Percentiles rank a stretch among this genome's conserved stretches.
Evolutionary conservation across 2,797 vertebrate species (phyloP).

Genomic region (Catharus ustulatus): DNA sequence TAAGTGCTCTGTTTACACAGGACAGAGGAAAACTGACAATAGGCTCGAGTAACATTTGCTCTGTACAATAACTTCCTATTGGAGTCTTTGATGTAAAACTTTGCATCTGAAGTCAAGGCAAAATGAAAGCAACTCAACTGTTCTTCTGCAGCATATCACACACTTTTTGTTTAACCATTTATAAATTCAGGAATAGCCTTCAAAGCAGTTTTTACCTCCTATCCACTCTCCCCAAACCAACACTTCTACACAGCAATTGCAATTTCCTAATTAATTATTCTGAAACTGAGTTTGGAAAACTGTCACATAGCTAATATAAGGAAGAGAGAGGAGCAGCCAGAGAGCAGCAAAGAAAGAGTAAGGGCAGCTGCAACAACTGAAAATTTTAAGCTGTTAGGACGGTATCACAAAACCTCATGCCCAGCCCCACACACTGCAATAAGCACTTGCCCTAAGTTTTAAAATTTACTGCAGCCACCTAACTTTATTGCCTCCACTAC

Average conservation of each 20-base stretch:
- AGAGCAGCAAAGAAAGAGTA: constrained; percentile 9
- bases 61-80: neutral
- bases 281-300: constrained; percentile 3
- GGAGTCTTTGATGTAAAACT: constrained; percentile 25
- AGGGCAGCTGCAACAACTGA: neutral
- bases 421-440: neutral
- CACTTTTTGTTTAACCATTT: neutral
- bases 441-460: neutral
- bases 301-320: neutral
- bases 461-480: neutral
- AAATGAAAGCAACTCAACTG: neutral
- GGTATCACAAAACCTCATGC: neutral
- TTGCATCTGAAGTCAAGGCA: neutral
- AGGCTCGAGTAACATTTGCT: neutral
- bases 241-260: neutral
- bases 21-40: neutral
- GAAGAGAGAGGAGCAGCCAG: neutral
- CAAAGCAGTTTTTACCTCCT: neutral
- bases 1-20: constrained; percentile 19
- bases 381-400: neutral
- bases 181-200: neutral
- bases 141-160: neutral
- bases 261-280: neutral
- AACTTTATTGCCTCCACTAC: neutral
- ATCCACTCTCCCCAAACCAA: neutral